Conservation (phyloP, 2,113 vertebrate genomes). For the Grantiella picta region DNA sequence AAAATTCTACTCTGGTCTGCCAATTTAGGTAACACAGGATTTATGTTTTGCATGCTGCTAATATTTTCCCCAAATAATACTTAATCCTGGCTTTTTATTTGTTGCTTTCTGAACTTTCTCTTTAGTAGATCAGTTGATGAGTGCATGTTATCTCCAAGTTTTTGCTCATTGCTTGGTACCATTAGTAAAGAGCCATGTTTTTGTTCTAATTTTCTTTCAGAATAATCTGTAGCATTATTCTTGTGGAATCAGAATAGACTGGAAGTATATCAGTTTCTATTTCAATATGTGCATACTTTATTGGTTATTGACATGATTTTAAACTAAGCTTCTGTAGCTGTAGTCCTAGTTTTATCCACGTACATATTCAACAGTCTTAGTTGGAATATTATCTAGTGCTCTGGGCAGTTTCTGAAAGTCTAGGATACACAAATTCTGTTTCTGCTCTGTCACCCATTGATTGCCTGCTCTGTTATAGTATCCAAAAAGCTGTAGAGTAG, state of each 20-base stretch:
- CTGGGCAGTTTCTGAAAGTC: not conserved
- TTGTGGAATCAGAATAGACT: not conserved
- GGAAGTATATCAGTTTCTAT: not conserved
- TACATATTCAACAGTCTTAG: not conserved
- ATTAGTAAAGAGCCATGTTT: not conserved
- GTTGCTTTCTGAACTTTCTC: not conserved
- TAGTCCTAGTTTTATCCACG: not conserved
- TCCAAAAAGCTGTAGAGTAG: not conserved
- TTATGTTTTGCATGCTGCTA: constrained; percentile 26
- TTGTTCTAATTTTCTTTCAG: constrained; percentile 1
- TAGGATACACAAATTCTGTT: not conserved
- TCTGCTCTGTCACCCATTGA: not conserved
- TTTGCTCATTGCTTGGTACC: constrained; percentile 15
- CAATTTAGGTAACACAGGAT: not conserved
- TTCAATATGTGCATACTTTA: not conserved
- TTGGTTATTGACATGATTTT: not conserved
- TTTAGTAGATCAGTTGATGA: not conserved
- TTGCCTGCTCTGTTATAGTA: not conserved
- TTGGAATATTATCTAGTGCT: not conserved
- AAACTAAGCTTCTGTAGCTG: not conserved
- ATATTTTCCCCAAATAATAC: not conserved
- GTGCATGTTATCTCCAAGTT: not conserved
- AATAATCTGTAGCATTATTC: not conserved
- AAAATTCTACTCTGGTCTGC: constrained; percentile 18
- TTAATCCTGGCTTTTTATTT: not conserved